A percentile compares a stretch with the other conserved stretches of the same genome.
Evolutionary conservation across 2,888 invertebrate species (phyloP).

Genomic region (Oasisia sp.): DNA sequence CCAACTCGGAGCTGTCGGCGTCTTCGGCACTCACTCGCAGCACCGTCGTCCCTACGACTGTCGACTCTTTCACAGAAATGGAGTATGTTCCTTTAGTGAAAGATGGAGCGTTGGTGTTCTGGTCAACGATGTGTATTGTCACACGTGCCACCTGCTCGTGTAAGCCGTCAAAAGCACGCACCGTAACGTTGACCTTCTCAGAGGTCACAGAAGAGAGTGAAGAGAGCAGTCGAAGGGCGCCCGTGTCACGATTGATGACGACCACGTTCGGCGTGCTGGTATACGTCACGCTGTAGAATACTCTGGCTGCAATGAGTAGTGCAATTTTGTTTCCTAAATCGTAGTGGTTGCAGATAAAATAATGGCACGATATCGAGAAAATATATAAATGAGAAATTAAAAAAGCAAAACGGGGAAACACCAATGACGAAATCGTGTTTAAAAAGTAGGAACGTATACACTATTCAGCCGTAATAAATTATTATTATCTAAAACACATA

Average conservation of each 20-base stretch:
- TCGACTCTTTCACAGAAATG: constrained; percentile 42
- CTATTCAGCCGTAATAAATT: neutral
- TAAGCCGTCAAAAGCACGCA: neutral
- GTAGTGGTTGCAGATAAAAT: neutral
- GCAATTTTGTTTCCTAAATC: neutral
- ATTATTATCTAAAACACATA: neutral
- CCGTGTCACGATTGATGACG: neutral
- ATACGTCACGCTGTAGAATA: neutral
- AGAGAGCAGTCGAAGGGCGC: neutral
- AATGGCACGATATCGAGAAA: neutral
- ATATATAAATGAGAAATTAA: too few species aligned
- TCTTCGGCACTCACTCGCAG: constrained; percentile 22
- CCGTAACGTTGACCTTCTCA: neutral
- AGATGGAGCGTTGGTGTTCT: neutral
- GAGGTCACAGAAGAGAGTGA: neutral
- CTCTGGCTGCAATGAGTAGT: neutral
- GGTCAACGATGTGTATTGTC: neutral
- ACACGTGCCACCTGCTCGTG: neutral
- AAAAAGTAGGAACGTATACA: too few species aligned
- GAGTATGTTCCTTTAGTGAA: neutral
- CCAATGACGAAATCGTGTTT: too few species aligned
- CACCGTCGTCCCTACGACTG: constrained; percentile 40
- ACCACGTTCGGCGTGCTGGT: neutral
- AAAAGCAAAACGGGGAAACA: too few species aligned
- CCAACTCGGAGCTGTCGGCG: constrained; percentile 19